Conservation (phyloP, 1,140 invertebrate genomes). For the Drosophila mayri region DNA sequence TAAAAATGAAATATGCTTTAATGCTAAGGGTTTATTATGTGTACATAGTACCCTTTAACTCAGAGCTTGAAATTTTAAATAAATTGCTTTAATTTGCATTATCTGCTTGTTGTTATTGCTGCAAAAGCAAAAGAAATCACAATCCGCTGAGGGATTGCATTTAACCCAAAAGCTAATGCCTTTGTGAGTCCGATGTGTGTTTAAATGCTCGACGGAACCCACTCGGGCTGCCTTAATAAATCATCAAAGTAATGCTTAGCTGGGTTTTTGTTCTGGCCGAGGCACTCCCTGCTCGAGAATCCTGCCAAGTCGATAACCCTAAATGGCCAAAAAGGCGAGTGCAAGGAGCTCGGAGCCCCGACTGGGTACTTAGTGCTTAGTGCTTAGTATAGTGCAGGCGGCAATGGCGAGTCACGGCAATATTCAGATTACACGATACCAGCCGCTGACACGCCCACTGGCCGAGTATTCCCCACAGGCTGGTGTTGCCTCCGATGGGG, state of each 20-base stretch:
- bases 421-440: conserved; percentile 75
- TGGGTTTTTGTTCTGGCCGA: neutral
- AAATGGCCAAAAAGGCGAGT: conserved; percentile 53
- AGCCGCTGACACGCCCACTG: conserved; percentile 30
- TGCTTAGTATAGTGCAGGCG: conserved; percentile 30
- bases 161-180: neutral
- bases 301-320: conserved; percentile 65
- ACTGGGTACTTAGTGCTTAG: conserved; percentile 22
- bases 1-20: conserved; percentile 20
- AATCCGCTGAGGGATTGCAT: neutral
- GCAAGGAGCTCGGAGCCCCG: conserved; percentile 7
- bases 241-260: conserved; percentile 21
- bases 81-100: neutral
- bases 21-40: neutral
- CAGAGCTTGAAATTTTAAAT: neutral
- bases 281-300: neutral
- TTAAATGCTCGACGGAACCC: neutral
- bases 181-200: neutral
- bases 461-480: neutral
- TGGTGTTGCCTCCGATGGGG: neutral
- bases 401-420: conserved; percentile 66
- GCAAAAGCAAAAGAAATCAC: neutral
- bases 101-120: too few relatives aligned
- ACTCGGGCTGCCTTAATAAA: conserved; percentile 11
- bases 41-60: neutral